Evolutionary conservation across 64 coral and sea anemone genomes (phyloP), one percentile per base, ranked within the genome.

Genomic region (Anthopleura sola): DNA sequence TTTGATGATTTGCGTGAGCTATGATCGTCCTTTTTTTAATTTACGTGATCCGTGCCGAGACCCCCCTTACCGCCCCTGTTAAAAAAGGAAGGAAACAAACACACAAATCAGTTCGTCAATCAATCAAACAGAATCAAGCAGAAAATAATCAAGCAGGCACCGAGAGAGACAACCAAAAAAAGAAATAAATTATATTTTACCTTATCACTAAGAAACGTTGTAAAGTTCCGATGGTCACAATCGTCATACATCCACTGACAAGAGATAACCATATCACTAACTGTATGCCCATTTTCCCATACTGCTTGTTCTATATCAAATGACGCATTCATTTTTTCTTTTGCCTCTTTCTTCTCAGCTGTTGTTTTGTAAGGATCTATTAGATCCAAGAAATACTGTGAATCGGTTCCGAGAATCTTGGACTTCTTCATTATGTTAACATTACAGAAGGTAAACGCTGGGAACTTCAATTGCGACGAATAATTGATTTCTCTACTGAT

Each of bases 361-460:
- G n/a, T n/a, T n/a, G n/a, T n/a, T n/a, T n/a, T n/a, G n/a, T n/a
- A n/a, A n/a, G 26, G 3, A 84, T 90, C 81, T 44, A 83, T 66
- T 44, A 84, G 81, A 60, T 90, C 81, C 5, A 90, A 64, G 34
- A 76, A 90, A 16, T 60, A 76, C 36, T 90, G 88, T 0, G 88
- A 57, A 37, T 90, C 81, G 12, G 88, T 90, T 4, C 81, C 81
- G 3, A 75, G 34, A 57, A 90, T 90, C 44, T 77, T 84, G 47
- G 49, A 76, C 46, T 60, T 90, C 26, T 74, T 69, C 88, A 90
- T 90, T 81, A 90, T 90, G 68, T 90, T 90, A 9, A 83, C 46
- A 37, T 90, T 90, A 44, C 88, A 90, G 55, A 90, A 20, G 46
- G 88, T 90, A 39, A 90, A 49, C 2, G 88, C 88, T 1, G 88